Base-by-base conservation (phyloP, 2,113 vertebrate genomes). In the Oriolus oriolus region DNA sequence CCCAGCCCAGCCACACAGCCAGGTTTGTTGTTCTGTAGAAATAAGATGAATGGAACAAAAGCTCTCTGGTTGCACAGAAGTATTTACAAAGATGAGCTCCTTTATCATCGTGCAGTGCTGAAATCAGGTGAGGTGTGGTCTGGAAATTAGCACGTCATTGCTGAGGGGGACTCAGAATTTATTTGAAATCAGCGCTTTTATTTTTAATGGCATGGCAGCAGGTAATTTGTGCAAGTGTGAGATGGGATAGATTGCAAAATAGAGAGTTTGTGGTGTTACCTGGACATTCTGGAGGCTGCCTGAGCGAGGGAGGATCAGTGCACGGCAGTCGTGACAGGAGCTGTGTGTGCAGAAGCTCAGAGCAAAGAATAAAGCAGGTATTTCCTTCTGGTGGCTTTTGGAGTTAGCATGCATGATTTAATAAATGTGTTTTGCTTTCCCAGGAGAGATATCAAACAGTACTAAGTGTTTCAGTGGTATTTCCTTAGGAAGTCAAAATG, bases 401-500 rank as follows among this genome's bases (percentile, higher is more conserved):
- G 92, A 93, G 87, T 95, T 91, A 87, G 76, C 81, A 77, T 81
- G 56, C 84, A 70, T 96, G 91, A 94, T 97, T 97, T 96, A 96
- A 91, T 94, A 96, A 95, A 93, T 84, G 91, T 76, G 77, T 95
- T 96, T 95, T 91, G 80, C 87, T 95, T 94, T 97, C 91, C 93
- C 95, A 68, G 66, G 93, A 94, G 94, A 97, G 89, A 96, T 96
- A 96, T 95, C 91, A 97, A 96, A 91, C 77, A 94, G 86, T 84
- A 93, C 87, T 97, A 97, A 96, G 91, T 95, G 95, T 95, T 97
- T 97, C 85, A 91, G 73, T 93, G 77, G 70, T 90, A 94, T 97
- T 97, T 97, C 87, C 97, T 97, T 95, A 96, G 93, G 68, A 97
- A 96, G 84, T 97, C 93, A 92, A 96, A 94, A 97, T 97, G 85